Evolutionary conservation across 2,888 invertebrate species (phyloP).

Genomic region (Pandemis heparana): DNA sequence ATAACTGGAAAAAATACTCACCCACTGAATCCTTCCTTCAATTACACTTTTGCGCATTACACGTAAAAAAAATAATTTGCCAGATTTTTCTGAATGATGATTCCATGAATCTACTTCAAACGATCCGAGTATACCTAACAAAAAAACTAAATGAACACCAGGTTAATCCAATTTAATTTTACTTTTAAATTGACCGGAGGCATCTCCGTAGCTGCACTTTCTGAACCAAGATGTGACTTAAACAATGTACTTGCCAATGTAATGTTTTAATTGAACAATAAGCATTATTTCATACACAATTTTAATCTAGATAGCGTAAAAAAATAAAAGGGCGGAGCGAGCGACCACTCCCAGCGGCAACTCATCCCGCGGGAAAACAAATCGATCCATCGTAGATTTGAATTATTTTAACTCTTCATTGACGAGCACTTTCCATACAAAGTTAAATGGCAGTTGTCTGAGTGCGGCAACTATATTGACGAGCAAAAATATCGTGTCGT

Average conservation of each 20-base stretch:
- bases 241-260: background rate
- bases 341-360: constrained; percentile 63
- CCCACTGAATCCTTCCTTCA: constrained; percentile 3
- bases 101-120: no score
- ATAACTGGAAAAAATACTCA: constrained; percentile 22
- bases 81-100: background rate
- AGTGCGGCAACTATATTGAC: no score
- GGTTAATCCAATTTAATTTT: no score
- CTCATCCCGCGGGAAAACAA: constrained; percentile 59
- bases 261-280: background rate
- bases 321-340: constrained; percentile 57
- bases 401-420: constrained; percentile 51
- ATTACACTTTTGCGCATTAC: constrained; percentile 27
- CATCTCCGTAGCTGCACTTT: no score
- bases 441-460: no score
- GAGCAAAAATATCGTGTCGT: no score
- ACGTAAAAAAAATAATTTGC: background rate
- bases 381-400: constrained; percentile 62
- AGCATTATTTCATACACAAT: background rate
- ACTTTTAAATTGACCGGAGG: no score
- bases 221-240: background rate
- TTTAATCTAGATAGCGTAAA: constrained; percentile 34
- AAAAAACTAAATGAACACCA: no score
- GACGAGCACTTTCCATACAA: background rate
- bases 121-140: no score